Conservation (phyloP, 1,140 invertebrate species). For the Platyscapa corneri region DNA sequence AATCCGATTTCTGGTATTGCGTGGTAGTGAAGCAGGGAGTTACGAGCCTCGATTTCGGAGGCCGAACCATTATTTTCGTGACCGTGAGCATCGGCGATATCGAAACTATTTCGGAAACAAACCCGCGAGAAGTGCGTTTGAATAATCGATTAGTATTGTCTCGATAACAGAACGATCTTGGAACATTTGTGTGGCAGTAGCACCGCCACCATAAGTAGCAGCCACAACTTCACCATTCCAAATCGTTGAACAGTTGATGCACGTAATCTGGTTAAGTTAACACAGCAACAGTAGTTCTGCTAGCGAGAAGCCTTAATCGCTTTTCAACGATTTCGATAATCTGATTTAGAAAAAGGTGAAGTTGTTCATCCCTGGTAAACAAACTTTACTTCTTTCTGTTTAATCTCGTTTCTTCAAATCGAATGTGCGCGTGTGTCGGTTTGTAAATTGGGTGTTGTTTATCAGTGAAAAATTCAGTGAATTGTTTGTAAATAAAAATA, state of each 20-base stretch:
- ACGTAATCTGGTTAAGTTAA: neutral
- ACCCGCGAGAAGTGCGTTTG: neutral
- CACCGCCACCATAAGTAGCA: neutral
- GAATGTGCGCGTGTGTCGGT: neutral
- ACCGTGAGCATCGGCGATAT: neutral
- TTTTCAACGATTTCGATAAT: neutral
- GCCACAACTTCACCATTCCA: neutral
- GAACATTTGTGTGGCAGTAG: neutral
- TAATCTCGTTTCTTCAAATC: neutral
- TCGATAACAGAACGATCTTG: neutral
- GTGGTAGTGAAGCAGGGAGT: neutral
- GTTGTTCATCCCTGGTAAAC: neutral
- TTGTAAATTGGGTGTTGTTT: neutral
- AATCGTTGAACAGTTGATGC: neutral
- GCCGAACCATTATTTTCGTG: neutral
- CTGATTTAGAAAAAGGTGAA: neutral
- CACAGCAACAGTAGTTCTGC: too few species aligned
- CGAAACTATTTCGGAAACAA: neutral
- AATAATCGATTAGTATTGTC: slow-evolving; percentile 10
- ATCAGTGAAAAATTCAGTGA: neutral
- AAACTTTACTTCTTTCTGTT: neutral
- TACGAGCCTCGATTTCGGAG: neutral
- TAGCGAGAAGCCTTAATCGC: neutral
- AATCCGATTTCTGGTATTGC: neutral
- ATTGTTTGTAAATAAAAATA: neutral